Evolutionary conservation across 2,797 vertebrate genomes (phyloP), one percentile per base, ranked within the genome.

Genomic region (Sardinella longiceps): DNA sequence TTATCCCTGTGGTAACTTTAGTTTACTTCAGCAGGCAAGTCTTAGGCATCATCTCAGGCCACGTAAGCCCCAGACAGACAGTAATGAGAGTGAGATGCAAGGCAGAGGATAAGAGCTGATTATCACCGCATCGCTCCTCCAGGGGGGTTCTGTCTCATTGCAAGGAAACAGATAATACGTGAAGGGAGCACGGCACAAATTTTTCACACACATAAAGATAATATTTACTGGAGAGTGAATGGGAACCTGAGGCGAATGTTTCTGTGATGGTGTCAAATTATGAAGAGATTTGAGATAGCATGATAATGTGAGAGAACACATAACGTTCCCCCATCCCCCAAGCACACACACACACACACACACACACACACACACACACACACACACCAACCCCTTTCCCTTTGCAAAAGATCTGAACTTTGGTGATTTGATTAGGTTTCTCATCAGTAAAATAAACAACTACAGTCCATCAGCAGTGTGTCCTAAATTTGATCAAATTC

Each of bases 371-470:
- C n/a, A n/a, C n/a, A n/a, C n/a, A n/a, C n/a, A n/a, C n/a, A n/a
- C n/a, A n/a, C n/a, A n/a, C 53, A 53, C 53, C 53, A 15, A 56
- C 23, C n/a, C n/a, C n/a, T 25, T 25, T 60, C 51, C 46, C 46
- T 48, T 48, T 48, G 56, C 23, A 60, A n/a, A 60, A 28, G 28
- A 33, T 14, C 12, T 30, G 28, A 33, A 66, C 63, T 66, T 66
- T 25, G 25, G 63, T 66, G 11, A 28, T 70, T 70, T 70, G 14
- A 43, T 43, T 12, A 70, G 30, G 5, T 70, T 70, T 70, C 63
- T 70, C 63, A 70, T 70, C 63, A 70, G 63, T 12, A 70, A 70
- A 70, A 33, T 70, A 70, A 37, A 70, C 5, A 37, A 70, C 28
- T 70, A 33, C 30, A 74, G 30, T 74, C 66, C 66, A 74, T 37